Conservation (phyloP, 2,888 invertebrate species). For the Cyaniris semiargus region DNA sequence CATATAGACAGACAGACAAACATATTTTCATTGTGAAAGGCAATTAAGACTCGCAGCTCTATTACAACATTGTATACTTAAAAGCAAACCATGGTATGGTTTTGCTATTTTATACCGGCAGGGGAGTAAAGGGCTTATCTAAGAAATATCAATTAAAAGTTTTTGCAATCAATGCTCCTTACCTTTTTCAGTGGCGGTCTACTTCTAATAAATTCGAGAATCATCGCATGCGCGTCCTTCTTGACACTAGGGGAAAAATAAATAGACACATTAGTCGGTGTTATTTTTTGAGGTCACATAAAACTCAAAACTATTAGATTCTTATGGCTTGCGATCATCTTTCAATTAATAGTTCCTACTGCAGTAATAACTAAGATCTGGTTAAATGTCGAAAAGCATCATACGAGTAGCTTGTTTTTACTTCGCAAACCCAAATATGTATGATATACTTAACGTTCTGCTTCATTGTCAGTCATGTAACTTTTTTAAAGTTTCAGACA, state of each 20-base stretch:
- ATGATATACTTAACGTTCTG: too few species aligned
- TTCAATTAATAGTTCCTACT: too few species aligned
- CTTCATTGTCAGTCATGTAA: too few species aligned
- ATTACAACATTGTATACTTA: neutral
- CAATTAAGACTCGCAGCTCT: too few species aligned
- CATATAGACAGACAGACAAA: too few species aligned
- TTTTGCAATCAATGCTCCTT: conserved; percentile 45
- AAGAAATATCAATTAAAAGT: neutral
- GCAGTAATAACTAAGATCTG: neutral
- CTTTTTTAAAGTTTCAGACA: too few species aligned
- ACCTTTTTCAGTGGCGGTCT: conserved; percentile 96
- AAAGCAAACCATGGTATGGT: neutral
- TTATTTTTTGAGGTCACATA: neutral
- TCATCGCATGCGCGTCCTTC: conserved; percentile 97
- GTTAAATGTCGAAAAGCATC: neutral
- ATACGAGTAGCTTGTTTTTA: too few species aligned
- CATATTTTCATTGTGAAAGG: too few species aligned
- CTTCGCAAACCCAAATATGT: too few species aligned
- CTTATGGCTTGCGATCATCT: too few species aligned
- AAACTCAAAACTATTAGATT: too few species aligned
- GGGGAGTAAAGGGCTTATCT: neutral
- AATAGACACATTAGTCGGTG: neutral
- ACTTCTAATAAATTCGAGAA: conserved; percentile 97
- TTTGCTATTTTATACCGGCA: neutral
- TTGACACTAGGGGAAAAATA: conserved; percentile 82